Base-by-base conservation (phyloP, 2,797 vertebrate species). In the Myripristis murdjan region DNA sequence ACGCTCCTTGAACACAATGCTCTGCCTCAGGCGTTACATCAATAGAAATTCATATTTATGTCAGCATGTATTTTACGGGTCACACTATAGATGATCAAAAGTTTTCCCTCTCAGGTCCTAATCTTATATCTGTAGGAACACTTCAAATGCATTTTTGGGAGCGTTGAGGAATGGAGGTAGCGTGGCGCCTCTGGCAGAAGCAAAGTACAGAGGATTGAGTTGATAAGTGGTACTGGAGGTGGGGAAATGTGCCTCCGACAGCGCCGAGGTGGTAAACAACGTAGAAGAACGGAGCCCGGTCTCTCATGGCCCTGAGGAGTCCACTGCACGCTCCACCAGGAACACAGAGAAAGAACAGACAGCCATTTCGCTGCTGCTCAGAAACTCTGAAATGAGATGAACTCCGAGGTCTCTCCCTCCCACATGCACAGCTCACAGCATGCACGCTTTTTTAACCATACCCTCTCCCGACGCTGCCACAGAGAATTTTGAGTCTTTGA, bases 351-450 rank as follows among this genome's bases (percentile, higher is more conserved):
- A 76, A 77, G 71, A 83, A 75, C 64, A 86, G 84, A 83, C 79
- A 74, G 81, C 82, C 81, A 80, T 88, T 87, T 77, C 28, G 11
- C 74, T 35, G 77, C 84, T 75, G 79, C 82, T 90, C 81, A 77
- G 83, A 87, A 88, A 90, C 83, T 88, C 83, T 85, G 73, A 91
- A 93, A 93, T 91, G 58, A 93, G 86, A 92, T 91, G 86, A 92
- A 92, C 88, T 90, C 78, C 3, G 74, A 86, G 85, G 79, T 86
- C 82, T 86, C 79, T 79, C 77, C 82, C 86, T 82, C 82, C 80
- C 84, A 81, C 86, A 70, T 71, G 76, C 81, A 65, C 63, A 22
- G 68, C 87, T 91, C 84, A 63, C 64, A 75, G 84, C 81, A 43
- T 73, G 76, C 81, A 35, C 58, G 80, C 78, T 75, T 75, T 71